Conservation (phyloP, 2,888 invertebrate species). For the Nomada flava region DNA sequence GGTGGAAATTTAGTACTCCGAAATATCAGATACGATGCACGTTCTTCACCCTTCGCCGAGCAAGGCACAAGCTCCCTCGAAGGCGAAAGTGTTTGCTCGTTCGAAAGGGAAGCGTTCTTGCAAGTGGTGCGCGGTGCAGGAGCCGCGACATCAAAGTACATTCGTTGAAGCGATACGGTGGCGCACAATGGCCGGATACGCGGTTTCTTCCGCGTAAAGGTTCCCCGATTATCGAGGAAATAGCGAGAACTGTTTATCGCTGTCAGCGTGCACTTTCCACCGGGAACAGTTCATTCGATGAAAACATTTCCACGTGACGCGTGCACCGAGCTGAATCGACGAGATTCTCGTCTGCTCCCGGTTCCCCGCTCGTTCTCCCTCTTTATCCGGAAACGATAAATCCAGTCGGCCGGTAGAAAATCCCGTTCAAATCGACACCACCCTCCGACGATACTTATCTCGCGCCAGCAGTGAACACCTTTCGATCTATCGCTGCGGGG, state of each 20-base stretch:
- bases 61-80: neutral
- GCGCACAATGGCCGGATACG: neutral
- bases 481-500: neutral
- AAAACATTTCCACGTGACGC: slow-evolving; percentile 24
- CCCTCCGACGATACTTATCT: slow-evolving; percentile 17
- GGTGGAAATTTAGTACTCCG: too few species aligned
- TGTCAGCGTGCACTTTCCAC: slow-evolving; percentile 4
- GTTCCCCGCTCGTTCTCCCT: neutral
- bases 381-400: slow-evolving; percentile 19
- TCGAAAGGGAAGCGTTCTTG: slow-evolving; percentile 19
- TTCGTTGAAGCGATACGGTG: neutral
- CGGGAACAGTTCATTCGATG: slow-evolving; percentile 14
- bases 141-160: slow-evolving; percentile 25
- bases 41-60: neutral
- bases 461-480: slow-evolving; percentile 1
- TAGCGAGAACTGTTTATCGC: slow-evolving; percentile 10
- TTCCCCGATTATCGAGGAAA: slow-evolving; percentile 17
- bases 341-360: neutral
- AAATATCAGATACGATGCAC: too few species aligned
- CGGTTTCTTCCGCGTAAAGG: neutral
- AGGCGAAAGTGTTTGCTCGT: slow-evolving; percentile 28
- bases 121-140: slow-evolving; percentile 7
- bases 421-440: neutral
- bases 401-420: slow-evolving; percentile 6
- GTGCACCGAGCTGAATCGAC: neutral